phyloP scores from a whole-genome alignment of 2,113 vertebrate genomes.

The Emydocephalus ijimae region DNA sequence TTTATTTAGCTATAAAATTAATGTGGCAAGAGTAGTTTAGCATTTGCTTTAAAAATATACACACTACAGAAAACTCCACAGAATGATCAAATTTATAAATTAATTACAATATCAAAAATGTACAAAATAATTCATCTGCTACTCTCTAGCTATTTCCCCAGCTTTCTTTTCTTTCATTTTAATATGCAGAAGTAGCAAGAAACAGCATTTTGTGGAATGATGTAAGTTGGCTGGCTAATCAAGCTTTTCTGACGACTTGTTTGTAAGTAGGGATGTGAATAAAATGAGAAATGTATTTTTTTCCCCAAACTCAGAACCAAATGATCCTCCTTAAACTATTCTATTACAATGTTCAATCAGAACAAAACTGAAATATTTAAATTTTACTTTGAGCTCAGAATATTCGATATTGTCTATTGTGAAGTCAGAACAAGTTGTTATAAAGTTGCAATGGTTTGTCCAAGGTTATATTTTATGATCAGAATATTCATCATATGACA shows the following conservation, averaged over 20 bases:
- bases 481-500: not conserved
- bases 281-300: not conserved
- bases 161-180: not conserved
- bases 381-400: not conserved
- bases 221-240: not conserved
- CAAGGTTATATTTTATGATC: not conserved
- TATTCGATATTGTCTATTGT: not conserved
- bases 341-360: not conserved
- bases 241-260: not conserved
- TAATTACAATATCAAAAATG: not conserved
- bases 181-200: not conserved
- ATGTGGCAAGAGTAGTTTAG: not conserved
- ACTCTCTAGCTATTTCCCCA: not conserved
- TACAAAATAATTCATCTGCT: not conserved
- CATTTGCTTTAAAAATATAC: not conserved
- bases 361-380: not conserved
- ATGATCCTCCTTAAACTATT: not conserved
- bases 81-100: not conserved
- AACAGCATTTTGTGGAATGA: not conserved
- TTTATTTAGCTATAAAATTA: conserved; percentile 10
- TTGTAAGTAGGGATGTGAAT: not conserved
- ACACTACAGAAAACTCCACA: not conserved
- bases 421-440: not conserved
- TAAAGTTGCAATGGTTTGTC: not conserved
- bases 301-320: not conserved